phyloP scores from a whole-genome alignment of 2,113 vertebrate genomes.

The Eubucco bourcierii region DNA sequence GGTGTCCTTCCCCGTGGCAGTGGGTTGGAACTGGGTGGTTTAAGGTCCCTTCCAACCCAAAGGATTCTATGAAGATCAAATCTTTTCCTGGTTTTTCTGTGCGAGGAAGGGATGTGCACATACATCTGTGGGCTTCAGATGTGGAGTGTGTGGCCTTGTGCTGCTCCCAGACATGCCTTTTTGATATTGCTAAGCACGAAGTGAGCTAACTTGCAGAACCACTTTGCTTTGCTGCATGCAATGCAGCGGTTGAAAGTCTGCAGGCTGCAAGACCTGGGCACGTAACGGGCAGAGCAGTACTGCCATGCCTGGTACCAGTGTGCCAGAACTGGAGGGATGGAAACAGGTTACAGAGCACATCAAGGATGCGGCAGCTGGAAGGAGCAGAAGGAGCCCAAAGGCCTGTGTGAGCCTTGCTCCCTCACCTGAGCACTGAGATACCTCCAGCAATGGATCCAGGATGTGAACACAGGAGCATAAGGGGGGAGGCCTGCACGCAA shows the following conservation, averaged over 20 bases:
- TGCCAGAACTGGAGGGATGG: not conserved
- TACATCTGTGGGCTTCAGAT: too few relatives aligned
- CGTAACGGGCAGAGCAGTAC: not conserved
- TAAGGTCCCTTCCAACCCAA: too few relatives aligned
- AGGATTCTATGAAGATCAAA: too few relatives aligned
- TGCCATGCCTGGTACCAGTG: not conserved
- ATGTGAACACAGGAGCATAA: constrained; percentile 79
- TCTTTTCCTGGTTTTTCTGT: too few relatives aligned
- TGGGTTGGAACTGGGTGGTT: too few relatives aligned
- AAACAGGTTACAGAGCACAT: accelerated
- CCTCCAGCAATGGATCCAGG: constrained; percentile 88
- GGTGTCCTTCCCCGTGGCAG: too few relatives aligned
- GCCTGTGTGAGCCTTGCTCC: not conserved
- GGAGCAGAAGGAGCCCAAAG: not conserved
- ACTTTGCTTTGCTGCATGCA: not conserved
- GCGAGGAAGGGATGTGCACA: too few relatives aligned
- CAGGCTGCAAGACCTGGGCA: not conserved
- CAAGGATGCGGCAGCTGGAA: not conserved
- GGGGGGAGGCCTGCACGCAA: constrained; percentile 85
- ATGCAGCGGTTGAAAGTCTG: accelerated
- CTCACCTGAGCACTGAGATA: constrained; percentile 82
- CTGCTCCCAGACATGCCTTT: too few relatives aligned
- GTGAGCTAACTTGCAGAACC: not conserved
- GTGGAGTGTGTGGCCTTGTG: too few relatives aligned
- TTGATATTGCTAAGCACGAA: too few relatives aligned